Base-by-base conservation (phyloP, 35 echinoderm and acorn worm genomes). In the Anneissia japonica region DNA sequence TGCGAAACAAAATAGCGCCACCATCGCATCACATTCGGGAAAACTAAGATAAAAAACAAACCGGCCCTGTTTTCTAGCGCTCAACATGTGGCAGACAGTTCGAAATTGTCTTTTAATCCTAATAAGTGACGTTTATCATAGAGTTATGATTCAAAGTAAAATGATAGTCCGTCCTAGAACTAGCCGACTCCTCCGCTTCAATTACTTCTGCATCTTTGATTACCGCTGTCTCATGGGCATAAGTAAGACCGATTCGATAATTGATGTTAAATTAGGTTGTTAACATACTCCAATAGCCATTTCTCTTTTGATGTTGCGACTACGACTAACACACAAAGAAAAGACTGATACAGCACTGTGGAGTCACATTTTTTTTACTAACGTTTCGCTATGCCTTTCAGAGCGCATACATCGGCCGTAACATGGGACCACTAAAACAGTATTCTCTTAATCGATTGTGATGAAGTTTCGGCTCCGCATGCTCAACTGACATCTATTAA, bases 101-200 rank as follows among this genome's bases (percentile, higher is more conserved):
- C 19, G 1, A 64, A 64, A 64, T 16, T 64, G 51, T 23, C 19
- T 64, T 64, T 64, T 64, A 64, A 64, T 64, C 51, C 51, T 16
- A 64, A 64, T 64, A 64, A 64, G 51, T 64, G 51, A 64, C 51
- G 51, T 64, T 64, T 64, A 64, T 64, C 51, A 64, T 64, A 64
- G 51, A 6, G 51, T 64, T 64, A 64, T 64, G 6, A 64, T 64
- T 9, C 26, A 2, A 23, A 64, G 51, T 64, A 64, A 64, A 64
- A 64, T 64, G 21, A 9, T 64, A 64, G 11, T 64, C 26, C 51
- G 51, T 64, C 1, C 51, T 64, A 64, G 51, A 64, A 64, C 51
- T 64, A 23, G 51, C 51, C 51, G 51, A 64, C 51, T 64, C n/a
- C n/a, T n/a, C 9, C 19, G 21, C 51, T 64, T 64, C 51, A 64